Evolutionary conservation across 2,797 vertebrate species (phyloP), one percentile per base, ranked within the genome.

Genomic region (Antennarius maculatus): DNA sequence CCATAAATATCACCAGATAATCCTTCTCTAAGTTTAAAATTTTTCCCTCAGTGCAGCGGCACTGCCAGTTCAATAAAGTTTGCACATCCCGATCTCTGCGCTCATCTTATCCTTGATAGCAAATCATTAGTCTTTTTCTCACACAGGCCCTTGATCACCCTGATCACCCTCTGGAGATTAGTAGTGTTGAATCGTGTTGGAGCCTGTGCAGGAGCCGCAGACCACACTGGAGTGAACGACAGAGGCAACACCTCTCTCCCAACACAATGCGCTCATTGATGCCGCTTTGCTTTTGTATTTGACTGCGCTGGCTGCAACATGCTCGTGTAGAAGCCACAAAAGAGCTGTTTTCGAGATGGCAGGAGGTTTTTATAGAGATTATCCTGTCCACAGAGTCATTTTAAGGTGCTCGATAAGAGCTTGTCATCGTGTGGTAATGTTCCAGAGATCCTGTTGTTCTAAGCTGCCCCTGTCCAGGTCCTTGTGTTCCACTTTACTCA

Each of bases 381-480:
- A 82, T 60, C 55, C 77, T 72, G 71, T 83, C 80, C 45, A n/a
- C 77, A 65, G 55, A 76, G 79, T 88, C 80, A 82, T 90, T 88
- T 85, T 68, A 14, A 52, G 66, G 42, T 23, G 47, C 70, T 75
- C 2, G 71, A 83, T 86, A 86, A 88, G 79, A 61, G 66, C 76
- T 82, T 79, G 83, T 85, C 85, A 86, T 80, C 70, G 18, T 45
- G 70, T 54, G 82, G 79, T 80, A 80, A 89, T 79, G 84, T 69
- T 73, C 71, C 82, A 77, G 47, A 82, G 77, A 86, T 87, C 86
- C 88, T 87, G 77, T 73, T 69, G 75, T 68, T 78, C 74, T 50
- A 60, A 49, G 75, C 54, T 18, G 50, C 65, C 65, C 56, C 62
- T 8, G 16, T 51, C 15, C 6, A 46, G 50, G 31, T 50, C 57